These are phyloP conservation scores for Epinotia bilunana DNA, from an alignment of 2,888 invertebrate species.

Conservation along the genomic window DNA sequence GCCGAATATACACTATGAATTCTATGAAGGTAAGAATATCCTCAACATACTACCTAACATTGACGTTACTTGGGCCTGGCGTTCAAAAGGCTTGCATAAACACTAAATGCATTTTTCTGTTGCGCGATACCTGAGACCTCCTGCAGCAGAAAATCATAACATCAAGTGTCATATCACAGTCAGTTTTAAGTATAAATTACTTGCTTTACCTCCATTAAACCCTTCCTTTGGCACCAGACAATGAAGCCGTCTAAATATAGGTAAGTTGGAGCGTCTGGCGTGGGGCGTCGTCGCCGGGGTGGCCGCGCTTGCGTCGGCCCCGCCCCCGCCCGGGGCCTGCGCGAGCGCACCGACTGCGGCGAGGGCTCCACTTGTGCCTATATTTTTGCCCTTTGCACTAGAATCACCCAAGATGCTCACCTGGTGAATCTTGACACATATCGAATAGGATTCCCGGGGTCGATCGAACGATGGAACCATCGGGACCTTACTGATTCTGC, in stretches of 20 bases:
- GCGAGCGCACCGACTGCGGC: constrained; percentile 53
- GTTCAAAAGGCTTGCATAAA: background rate
- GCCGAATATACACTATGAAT: background rate
- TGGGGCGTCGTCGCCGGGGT: constrained; percentile 77
- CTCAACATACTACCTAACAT: background rate
- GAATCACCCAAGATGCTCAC: background rate
- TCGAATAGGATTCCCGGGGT: background rate
- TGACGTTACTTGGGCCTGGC: background rate
- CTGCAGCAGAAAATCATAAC: constrained; percentile 25
- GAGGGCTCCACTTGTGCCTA: constrained; percentile 41
- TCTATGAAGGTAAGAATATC: background rate
- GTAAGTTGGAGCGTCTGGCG: constrained; percentile 55
- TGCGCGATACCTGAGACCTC: constrained; percentile 15
- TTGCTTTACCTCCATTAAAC: constrained; percentile 35
- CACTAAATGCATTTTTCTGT: background rate
- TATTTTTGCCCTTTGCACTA: constrained; percentile 29
- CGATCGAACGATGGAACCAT: background rate
- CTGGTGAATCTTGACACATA: background rate
- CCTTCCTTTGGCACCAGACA: constrained; percentile 42
- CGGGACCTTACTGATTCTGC: background rate
- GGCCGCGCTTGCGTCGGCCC: constrained; percentile 74
- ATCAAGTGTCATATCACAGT: constrained; percentile 37
- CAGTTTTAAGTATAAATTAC: constrained; percentile 40
- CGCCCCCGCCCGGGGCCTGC: constrained; percentile 72
- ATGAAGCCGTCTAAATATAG: constrained; percentile 46